Percentiles rank a stretch among this genome's conserved stretches.
phyloP scores from a whole-genome alignment of 2,797 vertebrate species.

The Acrocephalus scirpaceus region DNA sequence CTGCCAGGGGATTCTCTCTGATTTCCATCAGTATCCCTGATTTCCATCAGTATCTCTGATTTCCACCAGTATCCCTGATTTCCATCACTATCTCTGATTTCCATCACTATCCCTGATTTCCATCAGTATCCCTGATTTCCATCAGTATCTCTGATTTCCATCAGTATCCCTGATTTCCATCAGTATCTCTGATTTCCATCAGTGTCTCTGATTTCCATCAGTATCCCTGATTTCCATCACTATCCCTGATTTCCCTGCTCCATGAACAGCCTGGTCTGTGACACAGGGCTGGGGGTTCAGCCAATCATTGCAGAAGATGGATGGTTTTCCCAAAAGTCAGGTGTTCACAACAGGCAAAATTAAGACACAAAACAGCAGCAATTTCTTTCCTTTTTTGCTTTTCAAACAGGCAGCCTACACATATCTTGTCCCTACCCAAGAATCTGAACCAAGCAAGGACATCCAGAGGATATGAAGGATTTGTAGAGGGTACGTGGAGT shows the following conservation, averaged over 20 bases:
- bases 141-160: too few relatives aligned
- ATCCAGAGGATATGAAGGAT: neutral
- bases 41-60: too few relatives aligned
- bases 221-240: neutral
- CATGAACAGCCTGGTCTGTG: neutral
- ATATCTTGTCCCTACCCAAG: too few relatives aligned
- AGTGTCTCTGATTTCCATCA: neutral
- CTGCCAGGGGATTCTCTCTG: neutral
- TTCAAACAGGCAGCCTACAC: neutral
- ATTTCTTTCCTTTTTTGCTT: rapidly evolving
- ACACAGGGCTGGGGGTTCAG: neutral
- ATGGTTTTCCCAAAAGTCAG: neutral
- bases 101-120: too few relatives aligned
- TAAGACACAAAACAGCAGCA: neutral
- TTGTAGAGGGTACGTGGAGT: neutral
- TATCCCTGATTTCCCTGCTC: neutral
- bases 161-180: too few relatives aligned
- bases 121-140: too few relatives aligned
- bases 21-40: neutral
- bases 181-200: neutral
- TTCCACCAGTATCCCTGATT: neutral
- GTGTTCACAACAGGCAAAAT: neutral
- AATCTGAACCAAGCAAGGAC: neutral
- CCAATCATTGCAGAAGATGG: neutral
- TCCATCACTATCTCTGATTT: too few relatives aligned